Evolutionary conservation across 2,888 invertebrate species (phyloP).

Genomic region (Tachina grossa): DNA sequence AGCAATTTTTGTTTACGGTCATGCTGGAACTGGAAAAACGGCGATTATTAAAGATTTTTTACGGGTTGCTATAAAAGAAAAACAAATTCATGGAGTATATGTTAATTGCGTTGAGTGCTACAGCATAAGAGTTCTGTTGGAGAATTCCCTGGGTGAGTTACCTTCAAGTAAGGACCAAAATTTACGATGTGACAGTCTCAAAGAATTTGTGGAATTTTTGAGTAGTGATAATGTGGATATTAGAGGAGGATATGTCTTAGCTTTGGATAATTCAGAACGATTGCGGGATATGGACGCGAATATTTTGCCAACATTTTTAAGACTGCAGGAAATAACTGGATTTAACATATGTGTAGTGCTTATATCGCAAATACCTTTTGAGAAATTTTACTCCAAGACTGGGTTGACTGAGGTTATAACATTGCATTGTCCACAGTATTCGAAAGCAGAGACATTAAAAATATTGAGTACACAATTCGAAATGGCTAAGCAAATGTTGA

Average conservation of each 20-base stretch:
- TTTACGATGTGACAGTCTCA: constrained; percentile 87
- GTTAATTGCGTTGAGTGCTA: constrained; percentile 94
- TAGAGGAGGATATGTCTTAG: constrained; percentile 84
- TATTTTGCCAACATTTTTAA: constrained; percentile 88
- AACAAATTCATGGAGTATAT: constrained; percentile 84
- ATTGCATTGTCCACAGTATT: constrained; percentile 91
- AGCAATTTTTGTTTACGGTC: constrained; percentile 91
- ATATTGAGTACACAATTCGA: constrained; percentile 83
- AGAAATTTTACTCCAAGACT: constrained; percentile 89
- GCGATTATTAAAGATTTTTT: constrained; percentile 86
- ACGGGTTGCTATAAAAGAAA: constrained; percentile 84
- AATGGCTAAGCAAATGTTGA: constrained; percentile 69
- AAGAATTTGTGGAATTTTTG: constrained; percentile 86
- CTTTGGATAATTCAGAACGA: constrained; percentile 92
- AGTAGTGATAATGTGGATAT: constrained; percentile 72
- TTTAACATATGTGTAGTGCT: constrained; percentile 90
- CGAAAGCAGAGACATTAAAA: constrained; percentile 86
- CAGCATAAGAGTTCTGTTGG: constrained; percentile 89
- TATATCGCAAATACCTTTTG: constrained; percentile 90
- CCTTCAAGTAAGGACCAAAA: background rate
- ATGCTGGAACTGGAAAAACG: constrained; percentile 93
- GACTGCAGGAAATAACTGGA: constrained; percentile 88
- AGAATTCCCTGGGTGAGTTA: constrained; percentile 87
- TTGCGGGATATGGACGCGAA: constrained; percentile 89
- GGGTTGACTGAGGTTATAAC: constrained; percentile 88